These are phyloP conservation scores for Toxonevra muliebris DNA, from an alignment of 2,888 invertebrate species.

Conservation along the genomic window DNA sequence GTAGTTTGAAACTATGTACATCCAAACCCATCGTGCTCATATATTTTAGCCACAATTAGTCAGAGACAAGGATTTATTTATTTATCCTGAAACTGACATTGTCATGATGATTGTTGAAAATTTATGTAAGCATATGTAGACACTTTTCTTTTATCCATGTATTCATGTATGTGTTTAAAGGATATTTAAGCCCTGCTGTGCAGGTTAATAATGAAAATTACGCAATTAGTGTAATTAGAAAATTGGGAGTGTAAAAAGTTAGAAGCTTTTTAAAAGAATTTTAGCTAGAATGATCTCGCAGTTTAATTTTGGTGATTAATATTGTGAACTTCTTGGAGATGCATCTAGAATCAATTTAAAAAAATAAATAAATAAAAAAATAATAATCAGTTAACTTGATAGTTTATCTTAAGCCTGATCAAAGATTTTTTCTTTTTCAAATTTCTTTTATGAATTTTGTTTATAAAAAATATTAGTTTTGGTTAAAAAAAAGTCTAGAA, in stretches of 20 bases:
- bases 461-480: no score
- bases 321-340: no score
- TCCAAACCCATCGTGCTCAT: background rate
- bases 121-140: slow-evolving; percentile 47
- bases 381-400: no score
- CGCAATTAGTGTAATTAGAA: slow-evolving; percentile 53
- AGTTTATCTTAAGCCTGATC: no score
- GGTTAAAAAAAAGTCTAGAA: no score
- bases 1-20: background rate
- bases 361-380: no score
- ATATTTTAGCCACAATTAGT: slow-evolving; percentile 10
- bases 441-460: no score
- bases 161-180: slow-evolving; percentile 3
- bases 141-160: background rate
- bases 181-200: slow-evolving; percentile 27
- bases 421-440: no score
- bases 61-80: slow-evolving; percentile 43
- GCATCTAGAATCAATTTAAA: no score
- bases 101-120: slow-evolving; percentile 46
- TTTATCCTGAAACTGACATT: slow-evolving; percentile 53
- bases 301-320: no score
- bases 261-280: no score
- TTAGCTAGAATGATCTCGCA: no score
- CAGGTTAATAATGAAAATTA: slow-evolving; percentile 46
- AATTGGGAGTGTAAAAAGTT: background rate